Evolutionary conservation across 2,797 vertebrate genomes (phyloP), one percentile per base, ranked within the genome.

Genomic region (Rhodeus uyekii): DNA sequence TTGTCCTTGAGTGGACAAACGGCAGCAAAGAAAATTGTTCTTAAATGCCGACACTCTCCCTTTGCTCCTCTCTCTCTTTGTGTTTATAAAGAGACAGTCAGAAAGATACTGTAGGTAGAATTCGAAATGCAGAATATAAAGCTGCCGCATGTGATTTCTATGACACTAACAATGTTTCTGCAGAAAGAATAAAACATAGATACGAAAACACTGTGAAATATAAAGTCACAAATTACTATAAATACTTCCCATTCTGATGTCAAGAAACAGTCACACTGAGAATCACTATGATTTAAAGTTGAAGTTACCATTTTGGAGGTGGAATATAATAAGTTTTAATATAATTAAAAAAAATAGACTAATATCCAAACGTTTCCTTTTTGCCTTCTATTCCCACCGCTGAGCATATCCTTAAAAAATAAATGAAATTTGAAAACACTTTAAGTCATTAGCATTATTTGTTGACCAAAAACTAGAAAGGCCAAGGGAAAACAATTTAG

Each of bases 1-100:
- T 48, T 83, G 82, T 78, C 80, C 72, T 76, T 82, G 72, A 82
- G 34, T 76, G 36, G 61, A 67, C 34, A 75, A 75, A 67, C 14
- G 24, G 16, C 42, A 80, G 55, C n/a, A 19, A 53, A 18, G 42
- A 72, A 80, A 74, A 34, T 53, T 64, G 58, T 53, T 82, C 61
- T 55, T 76, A 67, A 82, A 67, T 76, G 63, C 61, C 8, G 4
- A 65, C 24, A 58, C 27, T 24, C 5, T 82, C 19, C 39, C 39
- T 32, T 44, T 63, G 58, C 39, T 55, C 48, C 9, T 13, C 22
- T 64, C 61, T 65, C 46, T 67, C 29, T 61, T 13, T 74, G 19
- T 50, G 8, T 46, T 71, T 72, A 27, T 46, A 61, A 71, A 72
- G 2, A 50, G 34, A 53, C 24, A 55, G 55, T 27, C 55, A 58